phyloP scores from a whole-genome alignment of 1,140 invertebrate genomes.

The Drosophila insularis region DNA sequence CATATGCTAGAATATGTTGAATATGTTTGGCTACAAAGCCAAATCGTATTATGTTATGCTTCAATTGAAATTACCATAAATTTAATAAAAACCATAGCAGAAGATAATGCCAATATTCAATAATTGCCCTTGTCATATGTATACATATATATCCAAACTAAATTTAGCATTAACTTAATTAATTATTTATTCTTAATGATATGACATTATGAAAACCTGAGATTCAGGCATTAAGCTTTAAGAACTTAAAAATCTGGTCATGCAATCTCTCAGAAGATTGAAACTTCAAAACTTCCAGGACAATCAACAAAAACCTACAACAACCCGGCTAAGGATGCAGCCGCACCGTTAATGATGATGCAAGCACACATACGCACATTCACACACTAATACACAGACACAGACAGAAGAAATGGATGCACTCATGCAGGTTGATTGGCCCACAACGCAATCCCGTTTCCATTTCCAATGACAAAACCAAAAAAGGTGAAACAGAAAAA shows the following conservation, averaged over 20 bases:
- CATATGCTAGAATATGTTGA: constrained; percentile 3
- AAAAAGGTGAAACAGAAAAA: constrained; percentile 30
- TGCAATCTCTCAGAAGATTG: neutral
- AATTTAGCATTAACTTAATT: no score
- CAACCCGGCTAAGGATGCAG: constrained; percentile 4
- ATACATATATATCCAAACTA: no score
- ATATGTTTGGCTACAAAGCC: neutral
- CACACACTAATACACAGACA: constrained; percentile 16
- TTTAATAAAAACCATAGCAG: neutral
- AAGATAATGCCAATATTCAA: neutral
- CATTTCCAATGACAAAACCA: constrained; percentile 41
- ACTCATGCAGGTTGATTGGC: constrained; percentile 78
- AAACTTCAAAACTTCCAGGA: neutral
- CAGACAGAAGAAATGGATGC: constrained; percentile 42
- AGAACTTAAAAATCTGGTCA: neutral
- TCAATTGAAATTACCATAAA: neutral
- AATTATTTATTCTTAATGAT: no score
- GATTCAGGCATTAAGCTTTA: neutral
- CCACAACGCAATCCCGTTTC: constrained; percentile 39
- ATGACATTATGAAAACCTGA: neutral
- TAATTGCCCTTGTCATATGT: no score
- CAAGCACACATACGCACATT: neutral
- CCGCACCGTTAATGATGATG: constrained; percentile 47
- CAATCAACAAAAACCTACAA: constrained; percentile 4
- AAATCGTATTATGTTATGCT: constrained; percentile 7